Percentiles rank a stretch among this genome's conserved stretches.
Evolutionary conservation across 1,140 invertebrate species (phyloP).

Genomic region (Pseudomyrmex gracilis): DNA sequence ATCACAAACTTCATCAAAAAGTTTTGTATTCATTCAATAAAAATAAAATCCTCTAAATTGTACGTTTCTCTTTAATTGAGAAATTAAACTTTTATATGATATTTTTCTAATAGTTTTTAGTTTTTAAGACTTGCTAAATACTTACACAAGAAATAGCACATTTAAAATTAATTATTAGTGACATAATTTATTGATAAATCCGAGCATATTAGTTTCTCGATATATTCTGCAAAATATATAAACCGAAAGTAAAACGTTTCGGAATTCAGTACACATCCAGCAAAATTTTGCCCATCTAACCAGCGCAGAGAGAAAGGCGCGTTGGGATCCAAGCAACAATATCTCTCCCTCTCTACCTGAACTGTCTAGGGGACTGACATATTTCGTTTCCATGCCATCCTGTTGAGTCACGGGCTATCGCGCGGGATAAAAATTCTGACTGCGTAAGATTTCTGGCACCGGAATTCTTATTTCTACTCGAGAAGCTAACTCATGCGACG

Average conservation of each 20-base stretch:
- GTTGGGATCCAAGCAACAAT: not conserved
- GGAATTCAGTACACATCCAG: not conserved
- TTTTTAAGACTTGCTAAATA: not conserved
- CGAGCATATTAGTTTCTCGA: not conserved
- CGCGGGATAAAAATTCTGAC: slow-evolving; percentile 40
- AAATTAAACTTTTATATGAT: too few relatives aligned
- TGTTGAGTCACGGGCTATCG: slow-evolving; percentile 29
- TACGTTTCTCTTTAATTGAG: too few relatives aligned
- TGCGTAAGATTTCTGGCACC: slow-evolving; percentile 63
- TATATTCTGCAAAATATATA: not conserved
- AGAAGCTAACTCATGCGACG: slow-evolving; percentile 2
- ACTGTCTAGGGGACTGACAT: slow-evolving; percentile 30
- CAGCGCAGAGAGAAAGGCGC: not conserved
- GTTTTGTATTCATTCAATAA: too few relatives aligned
- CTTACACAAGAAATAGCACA: not conserved
- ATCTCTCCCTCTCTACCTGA: not conserved
- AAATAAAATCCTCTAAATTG: too few relatives aligned
- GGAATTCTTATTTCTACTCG: slow-evolving; percentile 56
- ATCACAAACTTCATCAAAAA: not conserved
- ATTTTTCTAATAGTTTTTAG: not conserved
- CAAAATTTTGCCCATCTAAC: not conserved
- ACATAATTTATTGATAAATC: not conserved
- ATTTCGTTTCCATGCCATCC: slow-evolving; percentile 20
- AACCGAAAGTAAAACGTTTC: not conserved
- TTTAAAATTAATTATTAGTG: not conserved